These are phyloP conservation scores for Eugnorisma glareosa DNA, from an alignment of 2,888 invertebrate genomes.

Conservation along the genomic window DNA sequence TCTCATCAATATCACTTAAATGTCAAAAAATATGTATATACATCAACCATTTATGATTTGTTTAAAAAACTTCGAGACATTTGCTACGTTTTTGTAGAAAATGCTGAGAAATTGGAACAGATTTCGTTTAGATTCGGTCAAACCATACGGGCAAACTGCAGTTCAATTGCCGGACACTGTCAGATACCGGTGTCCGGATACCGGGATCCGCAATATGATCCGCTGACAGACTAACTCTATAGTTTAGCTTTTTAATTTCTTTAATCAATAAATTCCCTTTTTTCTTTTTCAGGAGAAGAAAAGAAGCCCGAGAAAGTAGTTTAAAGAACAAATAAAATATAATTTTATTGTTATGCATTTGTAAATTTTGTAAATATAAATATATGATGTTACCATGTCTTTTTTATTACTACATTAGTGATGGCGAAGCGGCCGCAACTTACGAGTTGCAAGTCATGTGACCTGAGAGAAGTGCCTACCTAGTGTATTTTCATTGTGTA, in stretches of 20 bases:
- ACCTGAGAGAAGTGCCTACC: not conserved
- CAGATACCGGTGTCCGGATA: not conserved
- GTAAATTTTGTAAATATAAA: constrained; percentile 63
- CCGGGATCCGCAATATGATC: not conserved
- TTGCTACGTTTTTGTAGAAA: not conserved
- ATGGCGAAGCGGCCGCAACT: not conserved
- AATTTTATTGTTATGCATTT: constrained; percentile 19
- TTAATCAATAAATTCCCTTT: not conserved
- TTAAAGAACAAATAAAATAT: constrained; percentile 20
- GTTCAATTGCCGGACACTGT: not conserved
- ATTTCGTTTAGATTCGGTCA: not conserved
- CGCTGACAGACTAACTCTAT: too few species aligned
- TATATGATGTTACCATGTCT: constrained; percentile 24
- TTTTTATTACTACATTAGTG: not conserved
- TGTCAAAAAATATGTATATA: too few species aligned
- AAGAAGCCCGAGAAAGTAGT: constrained; percentile 60
- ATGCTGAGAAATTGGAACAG: not conserved
- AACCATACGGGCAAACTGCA: not conserved
- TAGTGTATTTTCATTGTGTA: too few species aligned
- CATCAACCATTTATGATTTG: too few species aligned
- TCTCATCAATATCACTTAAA: too few species aligned
- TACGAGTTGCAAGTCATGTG: not conserved
- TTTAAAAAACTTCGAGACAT: not conserved
- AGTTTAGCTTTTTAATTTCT: too few species aligned
- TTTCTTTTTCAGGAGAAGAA: constrained; percentile 53